Evolutionary conservation across 23 tunicate species (phyloP).

Genomic region (Botrylloides violaceus): DNA sequence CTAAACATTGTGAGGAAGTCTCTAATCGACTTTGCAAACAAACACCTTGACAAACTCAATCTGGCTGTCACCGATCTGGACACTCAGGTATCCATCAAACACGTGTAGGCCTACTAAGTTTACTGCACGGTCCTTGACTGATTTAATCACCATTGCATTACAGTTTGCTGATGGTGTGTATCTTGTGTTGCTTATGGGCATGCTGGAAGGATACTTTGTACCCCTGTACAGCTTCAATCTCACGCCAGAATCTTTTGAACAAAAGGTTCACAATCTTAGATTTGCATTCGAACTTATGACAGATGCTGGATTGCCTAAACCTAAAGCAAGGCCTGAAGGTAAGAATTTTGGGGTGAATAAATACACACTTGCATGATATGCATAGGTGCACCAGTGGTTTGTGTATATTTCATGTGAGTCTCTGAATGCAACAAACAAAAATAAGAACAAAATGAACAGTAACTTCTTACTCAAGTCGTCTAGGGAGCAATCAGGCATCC

Average conservation of each 20-base stretch:
- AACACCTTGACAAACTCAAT: constrained; percentile 80
- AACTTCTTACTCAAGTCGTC: no score
- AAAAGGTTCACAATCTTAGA: constrained; percentile 81
- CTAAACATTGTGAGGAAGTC: constrained; percentile 78
- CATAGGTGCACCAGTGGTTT: no score
- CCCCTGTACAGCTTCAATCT: constrained; percentile 75
- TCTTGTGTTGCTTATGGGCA: constrained; percentile 77
- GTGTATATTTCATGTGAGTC: no score
- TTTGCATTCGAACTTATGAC: constrained; percentile 94
- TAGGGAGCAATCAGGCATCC: no score
- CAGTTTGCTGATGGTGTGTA: constrained; percentile 94
- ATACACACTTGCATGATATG: no score
- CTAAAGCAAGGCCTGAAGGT: constrained; percentile 95
- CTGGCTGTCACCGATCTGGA: constrained; percentile 82
- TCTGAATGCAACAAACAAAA: no score
- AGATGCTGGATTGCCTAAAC: constrained; percentile 85
- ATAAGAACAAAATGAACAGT: no score
- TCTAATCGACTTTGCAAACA: constrained; percentile 83
- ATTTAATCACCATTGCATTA: neutral
- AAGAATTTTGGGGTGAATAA: no score
- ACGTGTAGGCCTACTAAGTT: no score
- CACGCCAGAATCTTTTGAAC: constrained; percentile 79
- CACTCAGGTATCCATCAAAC: constrained; percentile 88
- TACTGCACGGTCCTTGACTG: no score
- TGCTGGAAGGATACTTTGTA: constrained; percentile 89